A percentile compares a stretch with the other conserved stretches of the same genome.
Evolutionary conservation across 2,888 invertebrate genomes (phyloP).

Genomic region (Muscina levida): DNA sequence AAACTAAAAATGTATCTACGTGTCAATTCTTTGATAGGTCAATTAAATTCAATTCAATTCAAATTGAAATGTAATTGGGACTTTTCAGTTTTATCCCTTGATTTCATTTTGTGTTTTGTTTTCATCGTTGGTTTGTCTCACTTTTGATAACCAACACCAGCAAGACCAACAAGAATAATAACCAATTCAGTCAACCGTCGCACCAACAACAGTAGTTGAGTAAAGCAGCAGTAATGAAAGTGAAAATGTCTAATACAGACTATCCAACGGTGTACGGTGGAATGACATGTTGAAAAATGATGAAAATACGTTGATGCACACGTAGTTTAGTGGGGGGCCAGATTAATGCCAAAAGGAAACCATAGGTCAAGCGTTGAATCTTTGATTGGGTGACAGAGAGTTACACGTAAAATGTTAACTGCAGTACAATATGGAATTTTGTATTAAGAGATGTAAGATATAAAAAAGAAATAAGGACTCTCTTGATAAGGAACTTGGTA

Average conservation of each 20-base stretch:
- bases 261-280: background rate
- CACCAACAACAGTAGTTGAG: no score
- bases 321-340: no score
- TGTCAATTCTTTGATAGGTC: conserved; percentile 75
- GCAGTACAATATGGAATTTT: no score
- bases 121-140: conserved; percentile 1
- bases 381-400: no score
- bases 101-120: conserved; percentile 38
- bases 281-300: background rate
- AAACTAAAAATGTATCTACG: conserved; percentile 55
- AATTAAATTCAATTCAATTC: conserved; percentile 74
- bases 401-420: no score
- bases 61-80: conserved; percentile 75
- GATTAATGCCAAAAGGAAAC: no score
- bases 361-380: no score
- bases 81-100: conserved; percentile 68
- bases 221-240: conserved; percentile 3
- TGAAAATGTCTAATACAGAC: background rate
- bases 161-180: background rate
- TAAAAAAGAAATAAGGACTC: no score
- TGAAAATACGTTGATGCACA: no score
- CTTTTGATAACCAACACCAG: background rate
- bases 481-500: no score
- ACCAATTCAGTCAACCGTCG: background rate
- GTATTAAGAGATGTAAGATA: no score